These are phyloP conservation scores for Tetrax tetrax DNA, from an alignment of 2,113 vertebrate species.

Conservation along the genomic window DNA sequence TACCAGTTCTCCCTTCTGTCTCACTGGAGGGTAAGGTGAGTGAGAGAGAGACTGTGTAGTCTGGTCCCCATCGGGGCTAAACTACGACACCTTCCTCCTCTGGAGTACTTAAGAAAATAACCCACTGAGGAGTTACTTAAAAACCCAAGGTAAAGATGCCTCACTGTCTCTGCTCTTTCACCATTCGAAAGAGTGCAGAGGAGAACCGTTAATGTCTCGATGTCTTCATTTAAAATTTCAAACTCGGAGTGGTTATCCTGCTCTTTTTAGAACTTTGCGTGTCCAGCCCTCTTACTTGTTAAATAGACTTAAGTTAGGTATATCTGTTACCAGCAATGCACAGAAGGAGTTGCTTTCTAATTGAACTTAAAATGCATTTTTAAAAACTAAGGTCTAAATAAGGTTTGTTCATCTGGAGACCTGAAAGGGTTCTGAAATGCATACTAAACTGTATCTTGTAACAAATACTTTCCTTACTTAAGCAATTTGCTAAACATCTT, in stretches of 20 bases:
- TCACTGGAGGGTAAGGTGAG: too few relatives aligned
- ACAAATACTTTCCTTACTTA: background rate
- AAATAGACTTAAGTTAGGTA: background rate
- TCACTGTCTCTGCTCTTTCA: background rate
- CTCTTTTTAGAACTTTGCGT: background rate
- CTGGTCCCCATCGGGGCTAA: too few relatives aligned
- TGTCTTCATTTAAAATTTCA: background rate
- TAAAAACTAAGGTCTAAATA: background rate
- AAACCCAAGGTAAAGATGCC: background rate
- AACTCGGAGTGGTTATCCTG: background rate
- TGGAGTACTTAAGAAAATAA: background rate
- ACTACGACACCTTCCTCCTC: background rate
- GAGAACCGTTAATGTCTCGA: background rate
- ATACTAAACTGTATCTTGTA: background rate
- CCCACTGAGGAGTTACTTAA: background rate
- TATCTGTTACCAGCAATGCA: background rate
- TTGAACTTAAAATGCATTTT: background rate
- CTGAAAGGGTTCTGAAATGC: background rate
- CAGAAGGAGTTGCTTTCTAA: background rate
- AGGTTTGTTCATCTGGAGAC: background rate
- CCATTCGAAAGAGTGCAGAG: background rate
- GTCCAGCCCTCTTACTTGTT: background rate
- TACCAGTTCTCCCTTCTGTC: too few relatives aligned
- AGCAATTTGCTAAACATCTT: background rate
- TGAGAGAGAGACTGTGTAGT: too few relatives aligned